Conservation (phyloP, 2,888 invertebrate genomes). For the Cremastobaeus sp. region DNA sequence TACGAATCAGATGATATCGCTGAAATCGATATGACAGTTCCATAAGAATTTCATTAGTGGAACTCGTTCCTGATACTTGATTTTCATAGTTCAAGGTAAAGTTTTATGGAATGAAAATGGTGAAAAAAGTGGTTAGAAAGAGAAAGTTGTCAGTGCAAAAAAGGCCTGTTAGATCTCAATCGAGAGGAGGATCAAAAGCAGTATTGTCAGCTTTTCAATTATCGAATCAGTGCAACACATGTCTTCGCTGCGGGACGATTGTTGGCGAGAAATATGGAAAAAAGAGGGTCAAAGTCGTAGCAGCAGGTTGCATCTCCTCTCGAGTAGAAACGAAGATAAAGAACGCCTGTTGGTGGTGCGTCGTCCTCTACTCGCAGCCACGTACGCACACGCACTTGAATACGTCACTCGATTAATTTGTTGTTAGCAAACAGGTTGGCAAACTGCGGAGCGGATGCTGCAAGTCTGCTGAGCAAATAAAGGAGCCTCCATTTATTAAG, state of each 20-base stretch:
- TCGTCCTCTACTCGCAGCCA: slow-evolving; percentile 63
- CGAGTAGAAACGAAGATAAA: slow-evolving; percentile 63
- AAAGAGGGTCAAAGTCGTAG: slow-evolving; percentile 59
- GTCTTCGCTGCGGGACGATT: slow-evolving; percentile 50
- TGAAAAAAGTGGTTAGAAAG: too few species aligned
- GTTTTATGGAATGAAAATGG: too few species aligned
- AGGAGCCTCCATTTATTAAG: slow-evolving; percentile 77
- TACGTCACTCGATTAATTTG: slow-evolving; percentile 77
- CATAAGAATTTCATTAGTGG: too few species aligned
- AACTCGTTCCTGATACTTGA: too few species aligned
- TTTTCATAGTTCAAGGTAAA: too few species aligned
- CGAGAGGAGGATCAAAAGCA: slow-evolving; percentile 9
- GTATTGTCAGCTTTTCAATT: slow-evolving; percentile 51
- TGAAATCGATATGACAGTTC: too few species aligned
- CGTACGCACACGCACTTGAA: slow-evolving; percentile 60
- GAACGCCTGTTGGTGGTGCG: slow-evolving; percentile 67
- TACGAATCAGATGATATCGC: too few species aligned
- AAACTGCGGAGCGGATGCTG: slow-evolving; percentile 75
- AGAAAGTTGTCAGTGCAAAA: too few species aligned
- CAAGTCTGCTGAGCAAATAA: slow-evolving; percentile 71
- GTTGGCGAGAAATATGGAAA: slow-evolving; percentile 58
- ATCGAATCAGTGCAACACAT: slow-evolving; percentile 49
- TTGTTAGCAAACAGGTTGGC: slow-evolving; percentile 77
- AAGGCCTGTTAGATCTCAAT: slow-evolving; percentile 20
- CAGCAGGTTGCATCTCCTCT: slow-evolving; percentile 68